A percentile compares a stretch with the other conserved stretches of the same genome.
Conservation (phyloP, 2,888 invertebrate genomes). For the Tetanocera ferruginea region DNA sequence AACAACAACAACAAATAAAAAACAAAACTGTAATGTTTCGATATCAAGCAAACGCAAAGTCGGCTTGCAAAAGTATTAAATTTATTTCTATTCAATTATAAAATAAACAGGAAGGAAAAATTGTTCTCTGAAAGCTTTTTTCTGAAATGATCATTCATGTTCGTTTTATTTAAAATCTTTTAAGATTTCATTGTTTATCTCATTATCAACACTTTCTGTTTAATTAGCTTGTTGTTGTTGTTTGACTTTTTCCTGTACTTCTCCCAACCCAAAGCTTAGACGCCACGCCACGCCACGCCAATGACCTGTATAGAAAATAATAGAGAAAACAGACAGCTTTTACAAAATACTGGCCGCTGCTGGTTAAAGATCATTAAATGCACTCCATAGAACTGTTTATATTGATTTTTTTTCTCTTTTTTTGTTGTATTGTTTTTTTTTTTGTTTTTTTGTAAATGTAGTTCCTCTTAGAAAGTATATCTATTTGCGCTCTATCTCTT, state of each 20-base stretch:
- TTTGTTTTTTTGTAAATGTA: neutral
- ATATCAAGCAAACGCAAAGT: no score
- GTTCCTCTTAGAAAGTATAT: neutral
- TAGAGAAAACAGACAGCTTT: neutral
- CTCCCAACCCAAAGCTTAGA: neutral
- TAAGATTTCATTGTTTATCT: neutral
- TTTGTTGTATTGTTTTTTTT: neutral
- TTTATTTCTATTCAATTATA: neutral
- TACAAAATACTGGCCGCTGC: neutral
- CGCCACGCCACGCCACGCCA: neutral
- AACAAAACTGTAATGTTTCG: no score
- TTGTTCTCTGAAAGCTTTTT: neutral
- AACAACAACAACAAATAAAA: no score
- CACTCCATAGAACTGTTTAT: neutral
- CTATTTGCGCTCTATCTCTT: neutral
- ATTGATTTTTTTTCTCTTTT: neutral
- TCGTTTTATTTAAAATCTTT: neutral
- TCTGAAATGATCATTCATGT: neutral
- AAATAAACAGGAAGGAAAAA: neutral
- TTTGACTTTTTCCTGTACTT: neutral
- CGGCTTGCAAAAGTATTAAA: no score
- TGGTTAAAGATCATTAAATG: neutral
- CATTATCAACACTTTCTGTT: constrained; percentile 13
- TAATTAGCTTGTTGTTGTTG: neutral
- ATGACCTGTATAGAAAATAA: constrained; percentile 8